phyloP scores from a whole-genome alignment of 2,888 invertebrate genomes.

The Brenthis daphne region DNA sequence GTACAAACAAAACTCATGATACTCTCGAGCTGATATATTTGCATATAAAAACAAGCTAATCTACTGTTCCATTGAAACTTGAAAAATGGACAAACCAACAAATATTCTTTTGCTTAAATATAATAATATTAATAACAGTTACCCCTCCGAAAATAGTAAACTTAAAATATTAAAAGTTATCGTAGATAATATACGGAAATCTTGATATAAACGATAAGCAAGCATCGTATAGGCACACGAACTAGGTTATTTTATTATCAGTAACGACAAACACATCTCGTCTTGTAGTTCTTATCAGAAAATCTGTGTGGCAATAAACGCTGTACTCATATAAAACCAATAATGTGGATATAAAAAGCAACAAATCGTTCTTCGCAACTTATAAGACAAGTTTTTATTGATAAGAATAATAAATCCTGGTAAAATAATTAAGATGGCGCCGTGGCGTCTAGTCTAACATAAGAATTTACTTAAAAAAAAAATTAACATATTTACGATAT shows the following conservation, averaged over 20 bases:
- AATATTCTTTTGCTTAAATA: too few relatives aligned
- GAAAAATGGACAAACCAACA: too few relatives aligned
- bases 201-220: slow-evolving; percentile 3
- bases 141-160: too few relatives aligned
- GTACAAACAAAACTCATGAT: too few relatives aligned
- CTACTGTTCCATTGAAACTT: too few relatives aligned
- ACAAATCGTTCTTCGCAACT: slow-evolving; percentile 16
- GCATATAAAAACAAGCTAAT: too few relatives aligned
- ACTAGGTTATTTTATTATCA: slow-evolving; percentile 38
- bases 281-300: slow-evolving; percentile 35
- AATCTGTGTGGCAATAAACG: slow-evolving; percentile 31
- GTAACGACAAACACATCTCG: slow-evolving; percentile 28
- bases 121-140: too few relatives aligned
- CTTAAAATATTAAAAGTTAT: too few relatives aligned
- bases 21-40: too few relatives aligned
- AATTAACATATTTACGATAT: too few relatives aligned
- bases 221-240: background rate
- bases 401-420: background rate
- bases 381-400: background rate
- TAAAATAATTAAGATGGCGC: slow-evolving; percentile 16
- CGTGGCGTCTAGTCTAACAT: slow-evolving; percentile 1
- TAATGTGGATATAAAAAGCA: slow-evolving; percentile 20
- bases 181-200: background rate
- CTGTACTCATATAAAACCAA: slow-evolving; percentile 17
- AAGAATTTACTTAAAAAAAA: background rate